Percentiles rank a stretch among this genome's conserved stretches.
Evolutionary conservation across 2,797 vertebrate genomes (phyloP).

Genomic region (Lutjanus argentimaculatus): DNA sequence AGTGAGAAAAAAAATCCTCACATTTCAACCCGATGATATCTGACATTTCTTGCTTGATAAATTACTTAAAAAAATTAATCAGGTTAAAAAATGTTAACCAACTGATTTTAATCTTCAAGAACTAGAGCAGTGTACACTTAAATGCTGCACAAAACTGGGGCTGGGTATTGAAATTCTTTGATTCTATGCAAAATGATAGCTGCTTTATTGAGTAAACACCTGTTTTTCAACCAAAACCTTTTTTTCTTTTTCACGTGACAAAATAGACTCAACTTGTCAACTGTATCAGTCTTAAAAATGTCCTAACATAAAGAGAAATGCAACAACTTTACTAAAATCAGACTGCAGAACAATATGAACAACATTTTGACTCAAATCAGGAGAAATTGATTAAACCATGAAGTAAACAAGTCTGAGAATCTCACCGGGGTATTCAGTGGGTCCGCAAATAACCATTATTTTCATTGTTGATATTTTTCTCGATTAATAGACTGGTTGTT

Average conservation of each 20-base stretch:
- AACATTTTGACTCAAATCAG: not conserved
- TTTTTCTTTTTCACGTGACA: not conserved
- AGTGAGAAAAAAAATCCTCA: not conserved
- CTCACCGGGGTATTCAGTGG: no score
- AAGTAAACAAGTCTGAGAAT: not conserved
- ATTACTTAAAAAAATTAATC: not conserved
- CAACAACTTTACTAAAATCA: not conserved
- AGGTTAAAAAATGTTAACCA: not conserved
- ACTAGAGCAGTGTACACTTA: not conserved
- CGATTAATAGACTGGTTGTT: no score
- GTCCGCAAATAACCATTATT: no score
- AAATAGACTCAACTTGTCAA: not conserved
- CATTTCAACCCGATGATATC: not conserved
- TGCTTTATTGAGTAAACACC: constrained; percentile 8
- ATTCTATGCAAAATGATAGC: no score
- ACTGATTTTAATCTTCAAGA: not conserved
- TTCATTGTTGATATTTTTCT: no score
- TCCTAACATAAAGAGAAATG: not conserved
- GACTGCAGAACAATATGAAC: not conserved
- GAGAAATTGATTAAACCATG: not conserved
- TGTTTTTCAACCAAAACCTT: not conserved
- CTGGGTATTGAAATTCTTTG: not conserved
- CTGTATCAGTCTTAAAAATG: not conserved
- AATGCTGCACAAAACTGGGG: not conserved
- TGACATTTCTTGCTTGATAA: not conserved